A percentile compares a stretch with the other conserved stretches of the same genome.
Evolutionary conservation across 2,888 invertebrate species (phyloP).

Genomic region (Stenodera caucasica): DNA sequence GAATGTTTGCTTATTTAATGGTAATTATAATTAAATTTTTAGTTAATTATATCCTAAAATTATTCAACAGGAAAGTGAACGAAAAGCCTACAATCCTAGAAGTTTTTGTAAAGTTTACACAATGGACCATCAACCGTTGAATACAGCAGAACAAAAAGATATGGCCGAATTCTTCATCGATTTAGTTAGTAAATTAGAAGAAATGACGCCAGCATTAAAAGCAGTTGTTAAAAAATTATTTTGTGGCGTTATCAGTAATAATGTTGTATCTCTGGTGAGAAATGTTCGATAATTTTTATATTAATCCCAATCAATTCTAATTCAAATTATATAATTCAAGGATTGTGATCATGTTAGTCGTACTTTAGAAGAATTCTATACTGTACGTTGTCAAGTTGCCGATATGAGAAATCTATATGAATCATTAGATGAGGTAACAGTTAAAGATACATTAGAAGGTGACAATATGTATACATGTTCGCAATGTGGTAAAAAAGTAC

Average conservation of each 20-base stretch:
- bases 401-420: slow-evolving; percentile 96
- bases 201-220: slow-evolving; percentile 91
- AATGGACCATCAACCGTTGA: slow-evolving; percentile 95
- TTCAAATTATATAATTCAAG: slow-evolving; percentile 53
- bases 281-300: slow-evolving; percentile 4
- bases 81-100: slow-evolving; percentile 93
- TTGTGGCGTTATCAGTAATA: slow-evolving; percentile 92
- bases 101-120: slow-evolving; percentile 96
- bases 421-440: slow-evolving; percentile 94
- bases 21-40: slow-evolving; percentile 49
- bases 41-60: not conserved
- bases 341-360: slow-evolving; percentile 95
- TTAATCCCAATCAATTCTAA: slow-evolving; percentile 2
- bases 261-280: slow-evolving; percentile 86
- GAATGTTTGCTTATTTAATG: slow-evolving; percentile 93
- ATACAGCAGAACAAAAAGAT: slow-evolving; percentile 96
- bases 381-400: slow-evolving; percentile 93
- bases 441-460: slow-evolving; percentile 94
- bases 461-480: slow-evolving; percentile 98
- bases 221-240: slow-evolving; percentile 87
- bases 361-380: slow-evolving; percentile 94
- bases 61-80: slow-evolving; percentile 77
- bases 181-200: slow-evolving; percentile 92
- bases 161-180: slow-evolving; percentile 99
- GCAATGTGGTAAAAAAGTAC: slow-evolving; percentile 91